A percentile compares a stretch with the other conserved stretches of the same genome.
phyloP scores from a whole-genome alignment of 2,888 invertebrate species.

The Dusona sp. region DNA sequence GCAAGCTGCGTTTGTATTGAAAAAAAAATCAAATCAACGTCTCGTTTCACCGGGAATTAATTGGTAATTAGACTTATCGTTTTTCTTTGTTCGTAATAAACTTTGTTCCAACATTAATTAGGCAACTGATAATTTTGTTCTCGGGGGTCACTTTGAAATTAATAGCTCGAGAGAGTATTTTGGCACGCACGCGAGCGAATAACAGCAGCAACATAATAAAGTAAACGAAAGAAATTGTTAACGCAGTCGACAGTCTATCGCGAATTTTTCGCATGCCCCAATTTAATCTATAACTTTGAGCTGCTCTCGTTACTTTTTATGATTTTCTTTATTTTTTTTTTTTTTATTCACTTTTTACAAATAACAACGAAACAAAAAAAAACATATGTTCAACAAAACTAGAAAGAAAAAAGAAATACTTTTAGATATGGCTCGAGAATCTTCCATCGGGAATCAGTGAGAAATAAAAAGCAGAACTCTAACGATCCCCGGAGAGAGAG shows the following conservation, averaged over 20 bases:
- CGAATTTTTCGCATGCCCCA: conserved; percentile 49
- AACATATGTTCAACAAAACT: conserved; percentile 61
- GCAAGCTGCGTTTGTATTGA: conserved; percentile 21
- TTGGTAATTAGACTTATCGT: conserved; percentile 34
- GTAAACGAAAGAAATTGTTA: conserved; percentile 21
- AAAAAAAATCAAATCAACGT: conserved; percentile 38
- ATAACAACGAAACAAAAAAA: conserved; percentile 63
- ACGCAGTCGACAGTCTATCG: conserved; percentile 63
- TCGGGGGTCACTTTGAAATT: conserved; percentile 30
- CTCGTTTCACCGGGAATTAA: conserved; percentile 57
- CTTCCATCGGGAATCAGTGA: conserved; percentile 46
- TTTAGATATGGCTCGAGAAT: conserved; percentile 63
- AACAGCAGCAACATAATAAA: conserved; percentile 39
- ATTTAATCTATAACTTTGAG: conserved; percentile 66
- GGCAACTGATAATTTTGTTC: conserved; percentile 49
- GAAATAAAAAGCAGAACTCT: conserved; percentile 51
- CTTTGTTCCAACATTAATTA: conserved; percentile 40
- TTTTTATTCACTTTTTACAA: conserved; percentile 51
- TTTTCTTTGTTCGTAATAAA: conserved; percentile 26
- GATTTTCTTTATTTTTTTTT: not conserved
- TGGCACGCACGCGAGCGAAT: conserved; percentile 33
- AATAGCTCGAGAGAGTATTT: conserved; percentile 18
- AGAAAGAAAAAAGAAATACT: conserved; percentile 43
- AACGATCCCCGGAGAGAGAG: conserved; percentile 63
- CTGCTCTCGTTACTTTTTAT: conserved; percentile 56